Evolutionary conservation across 1,140 invertebrate species (phyloP).

Genomic region (Brachionus calyciflorus): DNA sequence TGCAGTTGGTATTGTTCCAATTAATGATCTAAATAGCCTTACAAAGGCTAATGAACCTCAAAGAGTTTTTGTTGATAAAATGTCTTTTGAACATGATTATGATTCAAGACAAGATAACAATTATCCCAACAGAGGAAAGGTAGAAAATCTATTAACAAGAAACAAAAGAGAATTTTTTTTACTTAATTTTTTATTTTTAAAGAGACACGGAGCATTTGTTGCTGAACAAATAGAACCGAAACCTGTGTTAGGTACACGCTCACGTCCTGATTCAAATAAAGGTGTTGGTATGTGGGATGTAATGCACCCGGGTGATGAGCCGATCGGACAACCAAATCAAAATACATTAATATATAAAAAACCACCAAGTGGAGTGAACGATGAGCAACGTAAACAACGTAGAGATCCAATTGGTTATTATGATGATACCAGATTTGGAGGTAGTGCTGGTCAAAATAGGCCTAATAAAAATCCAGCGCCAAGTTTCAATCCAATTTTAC

Average conservation of each 20-base stretch:
- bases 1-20: constrained; percentile 30
- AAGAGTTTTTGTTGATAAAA: constrained; percentile 44
- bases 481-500: neutral
- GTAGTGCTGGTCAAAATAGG: neutral
- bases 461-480: neutral
- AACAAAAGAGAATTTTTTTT: neutral
- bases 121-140: constrained; percentile 43
- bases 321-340: neutral
- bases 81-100: constrained; percentile 43
- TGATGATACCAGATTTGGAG: constrained; percentile 20
- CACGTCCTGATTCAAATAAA: constrained; percentile 25
- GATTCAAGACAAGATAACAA: constrained; percentile 23
- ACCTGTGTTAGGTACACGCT: neutral
- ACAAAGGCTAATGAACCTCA: constrained; percentile 1
- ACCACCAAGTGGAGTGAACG: neutral
- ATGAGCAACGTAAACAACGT: constrained; percentile 20
- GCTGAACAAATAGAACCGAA: constrained; percentile 19
- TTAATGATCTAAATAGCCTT: constrained; percentile 43
- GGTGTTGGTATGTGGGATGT: constrained; percentile 13
- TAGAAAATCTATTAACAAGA: neutral
- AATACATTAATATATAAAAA: constrained; percentile 31
- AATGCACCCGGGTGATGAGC: constrained; percentile 23
- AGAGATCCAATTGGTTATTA: constrained; percentile 40
- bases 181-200: neutral
- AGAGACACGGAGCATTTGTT: constrained; percentile 43